phyloP scores from a whole-genome alignment of 2,888 invertebrate species.

The Drosophila silvestris region DNA sequence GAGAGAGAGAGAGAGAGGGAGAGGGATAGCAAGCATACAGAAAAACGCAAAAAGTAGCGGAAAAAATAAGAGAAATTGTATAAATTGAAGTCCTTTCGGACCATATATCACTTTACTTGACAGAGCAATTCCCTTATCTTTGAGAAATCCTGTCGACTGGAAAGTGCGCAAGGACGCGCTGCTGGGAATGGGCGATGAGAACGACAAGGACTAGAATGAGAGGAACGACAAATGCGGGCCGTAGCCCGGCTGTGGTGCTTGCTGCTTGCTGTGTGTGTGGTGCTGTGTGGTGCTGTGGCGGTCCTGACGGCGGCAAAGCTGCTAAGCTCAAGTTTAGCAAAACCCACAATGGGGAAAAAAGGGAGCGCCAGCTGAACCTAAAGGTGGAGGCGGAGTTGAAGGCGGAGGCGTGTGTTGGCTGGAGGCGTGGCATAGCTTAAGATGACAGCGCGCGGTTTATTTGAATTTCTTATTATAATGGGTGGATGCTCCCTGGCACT shows the following conservation, averaged over 20 bases:
- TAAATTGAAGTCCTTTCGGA: slow-evolving; percentile 87
- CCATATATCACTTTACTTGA: slow-evolving; percentile 89
- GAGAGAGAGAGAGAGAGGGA: no score
- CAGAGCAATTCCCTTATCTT: slow-evolving; percentile 89
- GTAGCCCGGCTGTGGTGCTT: not conserved
- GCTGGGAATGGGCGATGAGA: slow-evolving; percentile 35
- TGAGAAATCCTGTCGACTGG: slow-evolving; percentile 85
- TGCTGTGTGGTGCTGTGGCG: slow-evolving; percentile 2
- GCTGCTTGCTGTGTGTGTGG: not conserved
- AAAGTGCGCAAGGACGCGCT: slow-evolving; percentile 80
- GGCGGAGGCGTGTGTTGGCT: slow-evolving; percentile 49
- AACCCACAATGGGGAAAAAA: slow-evolving; percentile 66
- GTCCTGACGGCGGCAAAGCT: slow-evolving; percentile 69
- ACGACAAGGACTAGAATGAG: slow-evolving; percentile 55
- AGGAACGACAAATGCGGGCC: slow-evolving; percentile 73
- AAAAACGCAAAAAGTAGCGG: slow-evolving; percentile 82
- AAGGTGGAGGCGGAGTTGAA: slow-evolving; percentile 1
- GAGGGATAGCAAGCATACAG: slow-evolving; percentile 53
- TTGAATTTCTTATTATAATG: slow-evolving; percentile 80
- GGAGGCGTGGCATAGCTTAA: slow-evolving; percentile 81
- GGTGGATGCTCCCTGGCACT: slow-evolving; percentile 40
- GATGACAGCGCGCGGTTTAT: slow-evolving; percentile 83
- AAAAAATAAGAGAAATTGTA: slow-evolving; percentile 84
- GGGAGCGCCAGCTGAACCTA: slow-evolving; percentile 49
- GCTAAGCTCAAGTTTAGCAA: slow-evolving; percentile 82